Evolutionary conservation across 2,888 invertebrate genomes (phyloP).

Genomic region (Melipona beecheii): DNA sequence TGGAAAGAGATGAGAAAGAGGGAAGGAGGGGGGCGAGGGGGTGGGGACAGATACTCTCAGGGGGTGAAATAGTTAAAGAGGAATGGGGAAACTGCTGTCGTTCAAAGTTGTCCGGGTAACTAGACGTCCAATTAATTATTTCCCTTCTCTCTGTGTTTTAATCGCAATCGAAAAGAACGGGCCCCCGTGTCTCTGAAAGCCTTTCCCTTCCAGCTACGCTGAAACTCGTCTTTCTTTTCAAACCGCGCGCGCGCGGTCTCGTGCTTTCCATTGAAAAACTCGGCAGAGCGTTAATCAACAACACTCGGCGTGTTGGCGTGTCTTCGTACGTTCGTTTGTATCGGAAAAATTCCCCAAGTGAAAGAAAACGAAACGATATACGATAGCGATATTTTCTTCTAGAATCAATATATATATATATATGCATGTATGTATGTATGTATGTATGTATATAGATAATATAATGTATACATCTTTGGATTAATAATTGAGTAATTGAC

Average conservation of each 20-base stretch:
- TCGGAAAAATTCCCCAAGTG: slow-evolving; percentile 62
- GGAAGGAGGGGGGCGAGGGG: slow-evolving; percentile 11
- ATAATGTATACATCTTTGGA: slow-evolving; percentile 65
- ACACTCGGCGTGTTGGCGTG: not conserved
- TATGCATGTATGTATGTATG: slow-evolving; percentile 63
- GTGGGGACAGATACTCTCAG: not conserved
- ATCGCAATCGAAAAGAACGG: slow-evolving; percentile 13
- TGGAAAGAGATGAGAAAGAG: slow-evolving; percentile 15
- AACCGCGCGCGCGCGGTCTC: not conserved
- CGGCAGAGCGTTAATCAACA: not conserved
- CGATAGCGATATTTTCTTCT: slow-evolving; percentile 43
- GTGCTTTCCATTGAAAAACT: not conserved
- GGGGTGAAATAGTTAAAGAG: slow-evolving; percentile 19
- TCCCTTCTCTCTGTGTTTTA: slow-evolving; percentile 21
- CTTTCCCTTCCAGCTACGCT: not conserved
- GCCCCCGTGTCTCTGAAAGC: not conserved
- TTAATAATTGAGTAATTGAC: slow-evolving; percentile 82
- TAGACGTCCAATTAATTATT: slow-evolving; percentile 19
- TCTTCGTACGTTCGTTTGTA: slow-evolving; percentile 18
- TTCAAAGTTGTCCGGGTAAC: slow-evolving; percentile 18
- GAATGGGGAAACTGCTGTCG: slow-evolving; percentile 37
- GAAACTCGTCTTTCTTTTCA: slow-evolving; percentile 4
- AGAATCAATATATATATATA: slow-evolving; percentile 67
- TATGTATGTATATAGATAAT: slow-evolving; percentile 55
- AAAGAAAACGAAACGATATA: slow-evolving; percentile 51